Base-by-base conservation (phyloP, 2,888 invertebrate genomes). In the Volucella bombylans region DNA sequence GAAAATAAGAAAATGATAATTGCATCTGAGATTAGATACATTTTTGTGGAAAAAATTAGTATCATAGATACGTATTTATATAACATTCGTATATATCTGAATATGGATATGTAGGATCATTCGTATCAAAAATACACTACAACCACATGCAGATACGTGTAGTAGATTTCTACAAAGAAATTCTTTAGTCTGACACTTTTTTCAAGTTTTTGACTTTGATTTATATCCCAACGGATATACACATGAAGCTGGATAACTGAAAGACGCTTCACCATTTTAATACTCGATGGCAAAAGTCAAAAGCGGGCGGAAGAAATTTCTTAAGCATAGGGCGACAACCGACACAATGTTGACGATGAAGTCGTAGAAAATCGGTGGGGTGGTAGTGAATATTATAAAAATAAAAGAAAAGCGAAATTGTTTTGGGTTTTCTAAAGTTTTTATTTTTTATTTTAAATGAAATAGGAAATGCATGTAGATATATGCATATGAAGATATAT, bases 141-240 rank as follows among this genome's bases (percentile, higher is more conserved):
- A 31, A 31, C 31, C 47, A 64, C 38, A 69, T 39, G 23, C 43
- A 41, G 31, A 78, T 62, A 57, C 57, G 57, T 49, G 23, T 65
- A 41, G 31, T 31, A 31, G 59, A 52, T 77, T 65, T 59, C 43
- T 50, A 55, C 41, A 78, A 78, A 69, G 61, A 72, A 71, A 72
- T 72, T 79, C 57, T 65, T 59, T 59, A 67, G 74, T 14, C 67
- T 79, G 83, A 83, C 69, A 83, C 79, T 76, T 76, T 76, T 64
- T 68, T 71, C 59, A 68, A 89, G 88, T 88, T 89, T 89, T 87
- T 76, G 88, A 88, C 89, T 89, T 89, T 89, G 89, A 89, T 89
- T 89, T 89, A 89, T 89, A 79, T 87, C 67, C 87, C 87, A 76
- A 78, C 86, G 87, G 86, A 88, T 87, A 88, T 87, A 57, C 69